phyloP scores from a whole-genome alignment of 2,113 vertebrate species.

The Vireo altiloquus region DNA sequence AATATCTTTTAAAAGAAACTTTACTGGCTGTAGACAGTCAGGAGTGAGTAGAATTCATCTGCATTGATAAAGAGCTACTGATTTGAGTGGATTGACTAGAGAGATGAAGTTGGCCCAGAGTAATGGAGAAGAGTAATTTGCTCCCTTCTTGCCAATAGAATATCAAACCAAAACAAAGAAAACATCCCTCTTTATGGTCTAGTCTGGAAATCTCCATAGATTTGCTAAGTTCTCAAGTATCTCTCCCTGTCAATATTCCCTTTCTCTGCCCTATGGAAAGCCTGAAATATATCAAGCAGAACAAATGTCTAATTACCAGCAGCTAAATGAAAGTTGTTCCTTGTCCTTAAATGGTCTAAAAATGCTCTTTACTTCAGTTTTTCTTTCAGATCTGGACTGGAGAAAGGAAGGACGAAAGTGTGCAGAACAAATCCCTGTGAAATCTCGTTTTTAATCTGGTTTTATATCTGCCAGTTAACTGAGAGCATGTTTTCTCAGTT shows the following conservation, averaged over 20 bases:
- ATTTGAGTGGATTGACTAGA: not conserved
- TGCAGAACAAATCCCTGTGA: not conserved
- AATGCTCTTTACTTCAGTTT: not conserved
- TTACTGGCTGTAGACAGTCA: not conserved
- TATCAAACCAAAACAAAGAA: not conserved
- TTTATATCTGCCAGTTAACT: not conserved
- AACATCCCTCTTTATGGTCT: not conserved
- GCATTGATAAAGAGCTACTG: not conserved
- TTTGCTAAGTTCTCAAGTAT: not conserved
- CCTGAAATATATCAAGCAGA: not conserved
- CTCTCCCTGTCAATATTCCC: not conserved
- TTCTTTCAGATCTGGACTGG: not conserved
- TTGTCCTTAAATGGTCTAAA: not conserved
- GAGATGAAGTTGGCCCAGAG: not conserved
- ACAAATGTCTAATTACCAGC: not conserved
- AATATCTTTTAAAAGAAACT: not conserved
- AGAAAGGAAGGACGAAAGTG: not conserved
- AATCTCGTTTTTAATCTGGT: not conserved
- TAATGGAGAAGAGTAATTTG: not conserved
- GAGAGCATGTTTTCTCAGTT: not conserved
- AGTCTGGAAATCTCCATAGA: not conserved
- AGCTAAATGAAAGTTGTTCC: not conserved
- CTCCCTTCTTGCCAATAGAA: not conserved
- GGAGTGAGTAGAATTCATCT: not conserved
- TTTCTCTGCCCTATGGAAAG: not conserved